phyloP scores from a whole-genome alignment of 2,113 vertebrate genomes.

The Pteropus alecto region DNA sequence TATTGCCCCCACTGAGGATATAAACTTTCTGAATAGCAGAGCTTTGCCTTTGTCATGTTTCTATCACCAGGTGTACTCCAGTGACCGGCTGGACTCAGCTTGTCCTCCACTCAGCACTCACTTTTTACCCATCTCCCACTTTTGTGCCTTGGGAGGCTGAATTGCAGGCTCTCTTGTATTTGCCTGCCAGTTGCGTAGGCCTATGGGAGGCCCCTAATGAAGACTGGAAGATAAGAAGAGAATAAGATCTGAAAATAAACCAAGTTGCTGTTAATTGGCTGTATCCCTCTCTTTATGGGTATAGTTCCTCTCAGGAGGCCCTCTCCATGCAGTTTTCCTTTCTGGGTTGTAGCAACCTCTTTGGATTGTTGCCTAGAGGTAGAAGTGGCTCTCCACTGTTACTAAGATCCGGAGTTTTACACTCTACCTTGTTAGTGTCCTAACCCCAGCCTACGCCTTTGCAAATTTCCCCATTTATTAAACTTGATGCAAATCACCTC shows the following conservation, averaged over 20 bases:
- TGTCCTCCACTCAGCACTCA: neutral
- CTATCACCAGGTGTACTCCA: too few relatives aligned
- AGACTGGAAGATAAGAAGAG: neutral
- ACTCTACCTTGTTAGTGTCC: neutral
- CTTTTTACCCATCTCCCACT: neutral
- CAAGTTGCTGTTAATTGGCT: neutral
- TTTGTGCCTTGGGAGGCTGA: neutral
- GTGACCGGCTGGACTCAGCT: neutral
- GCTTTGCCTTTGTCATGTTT: neutral
- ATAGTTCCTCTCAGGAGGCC: neutral
- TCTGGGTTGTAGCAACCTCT: neutral
- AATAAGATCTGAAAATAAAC: neutral
- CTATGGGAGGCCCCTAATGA: neutral
- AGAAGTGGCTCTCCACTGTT: neutral
- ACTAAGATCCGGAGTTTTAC: neutral
- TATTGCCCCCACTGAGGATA: neutral
- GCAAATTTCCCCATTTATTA: neutral
- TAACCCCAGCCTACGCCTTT: neutral
- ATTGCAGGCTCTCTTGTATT: neutral
- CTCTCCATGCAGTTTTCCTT: neutral
- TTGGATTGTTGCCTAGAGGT: neutral
- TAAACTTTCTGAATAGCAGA: neutral
- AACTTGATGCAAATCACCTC: neutral
- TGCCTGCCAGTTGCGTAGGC: neutral
- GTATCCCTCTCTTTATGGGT: neutral